A percentile compares a stretch with the other conserved stretches of the same genome.
Conservation (phyloP, 1,140 invertebrate species). For the Calliopsis andreniformis region DNA sequence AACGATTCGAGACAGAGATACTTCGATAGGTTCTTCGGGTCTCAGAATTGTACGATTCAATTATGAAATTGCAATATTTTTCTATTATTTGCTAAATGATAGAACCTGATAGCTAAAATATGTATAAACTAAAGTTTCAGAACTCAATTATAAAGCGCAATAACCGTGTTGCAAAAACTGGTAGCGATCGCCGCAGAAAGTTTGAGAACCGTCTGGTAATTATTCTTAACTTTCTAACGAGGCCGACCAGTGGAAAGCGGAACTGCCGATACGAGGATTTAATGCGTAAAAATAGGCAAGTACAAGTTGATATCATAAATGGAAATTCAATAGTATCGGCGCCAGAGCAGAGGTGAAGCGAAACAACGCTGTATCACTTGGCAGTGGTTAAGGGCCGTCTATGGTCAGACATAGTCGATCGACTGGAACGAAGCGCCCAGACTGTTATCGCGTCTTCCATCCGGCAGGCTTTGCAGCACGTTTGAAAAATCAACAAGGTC, state of each 20-base stretch:
- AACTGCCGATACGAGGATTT: not conserved
- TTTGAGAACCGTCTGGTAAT: too few species aligned
- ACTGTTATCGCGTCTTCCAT: conserved; percentile 10
- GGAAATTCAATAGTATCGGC: conserved; percentile 21
- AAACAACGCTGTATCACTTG: not conserved
- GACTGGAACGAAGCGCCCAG: too few species aligned
- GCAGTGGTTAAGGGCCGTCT: conserved; percentile 39
- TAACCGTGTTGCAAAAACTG: too few species aligned
- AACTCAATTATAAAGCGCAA: too few species aligned
- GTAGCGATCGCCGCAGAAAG: too few species aligned
- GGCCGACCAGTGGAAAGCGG: not conserved
- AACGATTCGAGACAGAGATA: not conserved
- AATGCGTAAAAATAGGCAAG: conserved; percentile 16
- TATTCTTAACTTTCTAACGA: not conserved
- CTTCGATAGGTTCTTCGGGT: not conserved
- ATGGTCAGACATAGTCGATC: conserved; percentile 29
- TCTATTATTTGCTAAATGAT: too few species aligned
- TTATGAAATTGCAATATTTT: too few species aligned
- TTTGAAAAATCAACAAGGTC: conserved; percentile 49
- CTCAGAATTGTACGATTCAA: too few species aligned
- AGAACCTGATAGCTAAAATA: too few species aligned
- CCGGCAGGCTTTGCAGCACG: conserved; percentile 13
- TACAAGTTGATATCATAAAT: not conserved
- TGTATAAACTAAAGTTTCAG: too few species aligned
- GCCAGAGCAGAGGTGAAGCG: not conserved